Evolutionary conservation across 2,888 invertebrate species (phyloP), one percentile per base, ranked within the genome.

Genomic region (Philaethria dido): DNA sequence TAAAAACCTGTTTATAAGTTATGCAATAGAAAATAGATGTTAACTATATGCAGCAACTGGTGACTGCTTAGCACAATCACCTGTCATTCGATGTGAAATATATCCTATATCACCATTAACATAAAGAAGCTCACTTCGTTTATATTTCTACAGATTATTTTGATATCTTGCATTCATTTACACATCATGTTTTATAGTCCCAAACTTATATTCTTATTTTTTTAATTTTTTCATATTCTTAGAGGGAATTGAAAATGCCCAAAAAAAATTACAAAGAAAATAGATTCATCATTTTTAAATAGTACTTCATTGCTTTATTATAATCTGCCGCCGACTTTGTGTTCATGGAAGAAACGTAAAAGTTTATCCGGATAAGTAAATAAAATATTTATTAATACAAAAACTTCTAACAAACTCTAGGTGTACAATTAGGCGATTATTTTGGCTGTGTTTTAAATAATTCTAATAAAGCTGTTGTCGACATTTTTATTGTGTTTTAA

Each of bases 1-100:
- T 81, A 73, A 77, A 76, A 87, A 88, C 90, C 84, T 75, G 89
- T 89, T 86, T 79, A 73, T 80, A 82, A 86, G 82, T 88, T 89
- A 89, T 87, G 89, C 89, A 90, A 91, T 81, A 84, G 82, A 85
- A 83, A 84, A 83, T 78, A 83, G 83, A 87, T 62, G 52, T 36
- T 78, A 84, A 84, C 84, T 80, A 79, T 77, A 81, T 80, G 80
- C 79, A 77, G 75, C 79, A 77, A 76, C 79, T 78, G 81, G 68
- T 75, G 76, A 77, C 79, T 81, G 78, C 77, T 86, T 84, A 85
- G 74, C 82, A 84, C 87, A 85, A 84, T 86, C 85, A 85, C 84
- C 85, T 86, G 86, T 82, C 86, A 82, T 83, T 82, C 82, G 78
- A 80, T 72, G 73, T 75, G 75, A 77, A 75, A 76, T 77, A 74